phyloP scores from a whole-genome alignment of 2,113 vertebrate species.

The Dryoscopus gambensis region DNA sequence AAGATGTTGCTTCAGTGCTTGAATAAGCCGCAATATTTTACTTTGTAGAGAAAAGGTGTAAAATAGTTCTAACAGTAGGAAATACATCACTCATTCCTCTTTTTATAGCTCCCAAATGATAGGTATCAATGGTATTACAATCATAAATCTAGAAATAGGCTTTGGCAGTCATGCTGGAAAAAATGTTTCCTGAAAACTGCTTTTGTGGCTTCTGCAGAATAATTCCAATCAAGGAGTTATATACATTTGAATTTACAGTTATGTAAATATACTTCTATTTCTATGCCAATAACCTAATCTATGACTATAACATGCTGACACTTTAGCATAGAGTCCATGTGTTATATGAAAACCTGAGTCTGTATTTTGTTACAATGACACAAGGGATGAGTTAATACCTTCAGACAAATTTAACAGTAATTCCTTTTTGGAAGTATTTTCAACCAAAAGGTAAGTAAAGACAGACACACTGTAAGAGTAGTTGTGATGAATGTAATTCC shows the following conservation, averaged over 20 bases:
- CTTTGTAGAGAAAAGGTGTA: neutral
- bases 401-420: neutral
- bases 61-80: neutral
- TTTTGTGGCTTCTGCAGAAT: neutral
- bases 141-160: neutral
- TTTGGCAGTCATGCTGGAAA: neutral
- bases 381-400: neutral
- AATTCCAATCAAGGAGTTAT: neutral
- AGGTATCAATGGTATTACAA: neutral
- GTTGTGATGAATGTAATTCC: neutral
- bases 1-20: neutral
- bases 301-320: neutral
- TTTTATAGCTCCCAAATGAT: neutral
- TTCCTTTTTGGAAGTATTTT: neutral
- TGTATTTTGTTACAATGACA: neutral
- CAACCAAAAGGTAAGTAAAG: neutral
- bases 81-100: neutral
- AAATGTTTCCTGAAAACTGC: neutral
- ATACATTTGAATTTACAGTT: neutral
- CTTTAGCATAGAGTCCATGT: neutral
- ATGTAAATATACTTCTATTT: neutral
- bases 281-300: neutral
- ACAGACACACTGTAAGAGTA: neutral
- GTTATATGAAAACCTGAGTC: neutral
- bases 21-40: neutral